phyloP scores from a whole-genome alignment of 2,888 invertebrate species.

The Sthenelais limicola region DNA sequence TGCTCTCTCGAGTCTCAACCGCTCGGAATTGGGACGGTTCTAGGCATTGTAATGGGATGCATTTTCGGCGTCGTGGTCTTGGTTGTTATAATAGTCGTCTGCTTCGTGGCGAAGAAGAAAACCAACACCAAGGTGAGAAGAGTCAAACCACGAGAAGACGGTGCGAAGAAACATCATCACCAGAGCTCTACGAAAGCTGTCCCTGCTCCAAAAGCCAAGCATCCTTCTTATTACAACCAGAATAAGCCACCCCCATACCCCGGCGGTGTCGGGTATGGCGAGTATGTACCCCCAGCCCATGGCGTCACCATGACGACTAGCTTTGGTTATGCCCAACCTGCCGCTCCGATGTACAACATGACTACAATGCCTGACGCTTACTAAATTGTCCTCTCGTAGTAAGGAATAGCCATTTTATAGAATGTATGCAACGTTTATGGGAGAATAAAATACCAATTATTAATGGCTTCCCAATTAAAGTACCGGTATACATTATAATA shows the following conservation, averaged over 20 bases:
- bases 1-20: background rate
- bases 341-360: constrained; percentile 18
- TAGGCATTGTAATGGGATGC: constrained; percentile 13
- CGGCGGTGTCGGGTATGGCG: background rate
- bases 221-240: constrained; percentile 22
- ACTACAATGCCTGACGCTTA: constrained; percentile 2
- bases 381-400: too few species aligned
- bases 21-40: background rate
- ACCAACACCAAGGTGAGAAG: background rate
- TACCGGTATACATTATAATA: too few species aligned
- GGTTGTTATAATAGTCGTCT: background rate
- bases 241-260: background rate
- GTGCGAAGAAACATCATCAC: background rate
- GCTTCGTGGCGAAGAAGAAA: constrained; percentile 8
- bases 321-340: constrained; percentile 3
- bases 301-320: constrained; percentile 18
- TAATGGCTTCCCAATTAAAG: too few species aligned
- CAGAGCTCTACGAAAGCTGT: background rate
- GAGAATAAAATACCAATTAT: too few species aligned
- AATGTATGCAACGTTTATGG: too few species aligned
- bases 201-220: constrained; percentile 20
- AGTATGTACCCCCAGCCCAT: background rate
- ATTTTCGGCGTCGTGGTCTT: background rate
- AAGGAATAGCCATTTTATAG: too few species aligned
- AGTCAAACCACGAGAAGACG: background rate